Base-by-base conservation (phyloP, 2,797 vertebrate genomes). In the Melanotaenia maccullochi region DNA sequence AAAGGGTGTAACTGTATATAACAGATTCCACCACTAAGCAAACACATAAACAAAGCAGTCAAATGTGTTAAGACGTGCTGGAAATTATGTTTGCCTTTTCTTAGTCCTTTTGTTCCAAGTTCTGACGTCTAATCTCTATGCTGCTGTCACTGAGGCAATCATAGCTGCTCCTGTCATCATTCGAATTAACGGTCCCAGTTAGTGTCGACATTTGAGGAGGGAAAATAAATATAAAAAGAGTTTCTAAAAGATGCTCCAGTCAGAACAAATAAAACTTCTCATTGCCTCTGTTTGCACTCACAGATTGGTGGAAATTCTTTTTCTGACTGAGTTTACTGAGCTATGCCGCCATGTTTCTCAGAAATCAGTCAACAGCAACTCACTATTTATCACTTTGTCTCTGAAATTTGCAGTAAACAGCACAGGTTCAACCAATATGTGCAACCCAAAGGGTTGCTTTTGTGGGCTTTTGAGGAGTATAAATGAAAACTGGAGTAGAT, bases 171-270 rank as follows among this genome's bases (percentile, higher is more conserved):
- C 36, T 76, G 69, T 80, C 87, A 69, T 58, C 25, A 30, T 35
- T 73, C 44, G 81, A 61, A 81, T 83, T 68, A 69, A 63, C 20
- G 44, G 13, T 57, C 76, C 84, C 73, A 54, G 65, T 83, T 79
- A 84, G 65, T 68, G 69, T 54, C 61, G 24, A 60, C 49, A 76
- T 62, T 74, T 65, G 44, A 67, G 60, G 49, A 38, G 60, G 4
- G 2, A 18, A 32, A 54, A 42, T 35, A 65, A 38, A 38, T 51
- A 56, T 36, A 36, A 22, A 63, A 74, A 51, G 61, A 24, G 28
- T 49, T 76, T 65, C 60, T 44, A 73, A n/a, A 79, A 71, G 54
- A 68, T 40, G 55, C 40, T 68, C n/a, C 44, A 83, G 49, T 58
- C 51, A 60, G 66, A 79, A 71, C 49, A 78, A 78, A 63, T 60